Evolutionary conservation across 2,113 vertebrate species (phyloP), one percentile per base, ranked within the genome.

Genomic region (Hippoglossus stenolepis): DNA sequence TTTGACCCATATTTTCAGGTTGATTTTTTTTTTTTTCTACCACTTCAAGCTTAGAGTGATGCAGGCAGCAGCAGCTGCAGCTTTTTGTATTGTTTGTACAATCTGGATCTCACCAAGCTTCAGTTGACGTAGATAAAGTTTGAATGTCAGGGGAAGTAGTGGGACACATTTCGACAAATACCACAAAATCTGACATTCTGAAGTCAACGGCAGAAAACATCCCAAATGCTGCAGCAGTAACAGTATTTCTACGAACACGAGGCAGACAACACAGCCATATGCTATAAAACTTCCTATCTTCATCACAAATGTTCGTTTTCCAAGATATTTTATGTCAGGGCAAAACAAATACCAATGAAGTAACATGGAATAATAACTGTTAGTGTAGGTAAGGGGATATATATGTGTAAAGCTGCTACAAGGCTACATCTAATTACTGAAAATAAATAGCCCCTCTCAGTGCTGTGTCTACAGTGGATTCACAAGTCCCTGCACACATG

Each of bases 21-120:
- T 69, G 49, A 73, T 83, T 79, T 11, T 69, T 77, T 83, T n/a
- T n/a, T 64, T 66, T 79, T 56, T 23, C 54, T 70, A 64, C 60
- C 62, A 45, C 38, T 83, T 81, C 18, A 47, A 66, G 59, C 64
- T 73, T 54, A 51, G 64, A 47, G 60, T 13, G 54, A 71, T 73
- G 49, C 73, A 60, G 31, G 7, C 35, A 38, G 35, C 35, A 38
- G 58, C 18, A 20, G 49, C 3, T 54, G 49, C 45, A 31, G 38
- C 56, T 18, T 31, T 56, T 43, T 20, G 24, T 45, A 63, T 40
- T 7, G 17, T 43, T 70, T 45, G 10, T 10, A 5, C 40, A 18
- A 17, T 49, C 45, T 49, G 45, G 15, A 49, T 49, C 45, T 49
- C 5, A 49, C 4, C 5, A 0, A 18, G 45, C 9, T 72, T 31